Evolutionary conservation across 1,140 invertebrate species (phyloP).

Genomic region (Cyphomyrmex costatus): DNA sequence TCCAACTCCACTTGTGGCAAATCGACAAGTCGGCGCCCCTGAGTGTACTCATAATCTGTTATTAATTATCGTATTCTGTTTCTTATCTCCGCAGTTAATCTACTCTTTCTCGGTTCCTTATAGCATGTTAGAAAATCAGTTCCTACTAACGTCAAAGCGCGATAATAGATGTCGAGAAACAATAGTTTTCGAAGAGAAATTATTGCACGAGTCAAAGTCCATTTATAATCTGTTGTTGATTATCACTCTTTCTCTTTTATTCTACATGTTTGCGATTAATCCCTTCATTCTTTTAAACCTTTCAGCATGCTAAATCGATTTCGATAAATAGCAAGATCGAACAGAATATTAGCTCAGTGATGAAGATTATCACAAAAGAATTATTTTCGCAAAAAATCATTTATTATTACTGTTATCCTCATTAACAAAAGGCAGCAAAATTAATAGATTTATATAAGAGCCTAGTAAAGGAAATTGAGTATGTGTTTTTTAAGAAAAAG

Average conservation of each 20-base stretch:
- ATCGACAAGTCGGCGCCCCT: too few species aligned
- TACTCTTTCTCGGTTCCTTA: neutral
- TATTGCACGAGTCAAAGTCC: neutral
- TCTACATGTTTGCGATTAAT: neutral
- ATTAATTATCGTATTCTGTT: neutral
- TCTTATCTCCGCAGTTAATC: conserved; percentile 1
- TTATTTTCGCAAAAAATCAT: neutral
- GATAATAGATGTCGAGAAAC: neutral
- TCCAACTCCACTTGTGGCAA: too few species aligned
- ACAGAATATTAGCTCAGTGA: neutral
- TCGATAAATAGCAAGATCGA: neutral
- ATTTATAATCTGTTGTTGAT: neutral
- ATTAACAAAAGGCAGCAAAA: neutral
- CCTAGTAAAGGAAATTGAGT: neutral
- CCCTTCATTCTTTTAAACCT: neutral
- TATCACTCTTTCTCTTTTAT: neutral
- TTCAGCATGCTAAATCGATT: neutral
- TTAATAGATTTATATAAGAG: neutral
- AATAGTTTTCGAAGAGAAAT: neutral
- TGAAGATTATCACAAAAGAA: neutral
- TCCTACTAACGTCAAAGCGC: neutral
- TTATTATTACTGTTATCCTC: neutral
- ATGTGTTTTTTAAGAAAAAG: neutral
- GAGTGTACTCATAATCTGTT: neutral
- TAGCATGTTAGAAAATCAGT: neutral